A percentile compares a stretch with the other conserved stretches of the same genome.
Conservation (phyloP, 2,888 invertebrate species). For the Netelia melanura region DNA sequence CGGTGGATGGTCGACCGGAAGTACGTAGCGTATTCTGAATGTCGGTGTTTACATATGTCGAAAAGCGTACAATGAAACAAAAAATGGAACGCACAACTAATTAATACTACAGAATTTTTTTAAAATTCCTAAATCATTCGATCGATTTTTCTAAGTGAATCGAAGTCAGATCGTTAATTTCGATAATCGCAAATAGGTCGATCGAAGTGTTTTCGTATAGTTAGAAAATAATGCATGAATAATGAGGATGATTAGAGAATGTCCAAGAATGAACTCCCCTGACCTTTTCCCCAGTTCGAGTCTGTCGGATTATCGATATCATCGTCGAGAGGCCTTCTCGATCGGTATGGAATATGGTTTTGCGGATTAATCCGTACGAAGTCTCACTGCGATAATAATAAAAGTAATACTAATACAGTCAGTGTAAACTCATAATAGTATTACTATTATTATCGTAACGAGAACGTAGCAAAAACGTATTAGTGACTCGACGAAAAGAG, state of each 20-base stretch:
- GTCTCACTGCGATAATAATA: conserved; percentile 12
- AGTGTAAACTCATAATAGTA: conserved; percentile 7
- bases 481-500: neutral
- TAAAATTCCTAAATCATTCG: too few species aligned
- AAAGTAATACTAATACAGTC: conserved; percentile 26
- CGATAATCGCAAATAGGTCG: too few species aligned
- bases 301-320: conserved; percentile 19
- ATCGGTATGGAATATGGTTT: conserved; percentile 5
- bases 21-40: conserved; percentile 8
- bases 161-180: too few species aligned
- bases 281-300: neutral
- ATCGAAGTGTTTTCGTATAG: too few species aligned
- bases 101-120: too few species aligned
- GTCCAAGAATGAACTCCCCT: conserved; percentile 29
- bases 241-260: neutral
- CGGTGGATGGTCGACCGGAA: conserved; percentile 25
- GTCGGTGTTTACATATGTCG: neutral
- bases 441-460: conserved; percentile 29
- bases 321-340: conserved; percentile 10
- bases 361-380: conserved; percentile 22
- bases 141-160: too few species aligned
- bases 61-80: too few species aligned
- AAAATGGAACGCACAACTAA: too few species aligned
- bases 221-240: neutral
- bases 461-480: neutral